These are phyloP conservation scores for Coendou prehensilis DNA, from an alignment of 2,797 vertebrate species.

Conservation along the genomic window DNA sequence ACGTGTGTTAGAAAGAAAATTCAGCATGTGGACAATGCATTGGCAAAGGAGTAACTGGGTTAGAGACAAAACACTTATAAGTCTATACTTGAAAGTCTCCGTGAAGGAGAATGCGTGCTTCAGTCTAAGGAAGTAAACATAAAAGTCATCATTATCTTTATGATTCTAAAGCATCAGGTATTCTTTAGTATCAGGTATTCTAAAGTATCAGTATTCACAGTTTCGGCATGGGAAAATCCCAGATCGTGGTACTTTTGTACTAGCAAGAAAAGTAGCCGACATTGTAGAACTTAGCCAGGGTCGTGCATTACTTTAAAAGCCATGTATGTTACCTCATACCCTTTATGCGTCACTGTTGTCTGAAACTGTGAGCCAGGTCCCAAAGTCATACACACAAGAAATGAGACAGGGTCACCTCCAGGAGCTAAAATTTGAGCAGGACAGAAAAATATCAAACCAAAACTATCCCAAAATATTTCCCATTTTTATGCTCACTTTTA, in stretches of 20 bases:
- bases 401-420: not conserved
- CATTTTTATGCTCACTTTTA: not conserved
- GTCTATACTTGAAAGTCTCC: not conserved
- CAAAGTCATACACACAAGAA: not conserved
- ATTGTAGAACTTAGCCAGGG: not conserved
- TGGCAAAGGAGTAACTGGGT: not conserved
- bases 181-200: not conserved
- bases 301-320: not conserved
- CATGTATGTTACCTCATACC: not conserved
- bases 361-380: not conserved
- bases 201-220: not conserved
- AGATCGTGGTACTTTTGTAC: not conserved
- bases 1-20: not conserved
- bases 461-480: not conserved
- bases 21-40: not conserved
- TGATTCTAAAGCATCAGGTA: not conserved
- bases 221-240: not conserved
- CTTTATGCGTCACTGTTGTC: not conserved
- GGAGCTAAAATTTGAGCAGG: not conserved
- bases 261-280: not conserved
- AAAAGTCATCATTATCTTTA: conserved; percentile 19
- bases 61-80: not conserved
- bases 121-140: not conserved
- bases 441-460: not conserved
- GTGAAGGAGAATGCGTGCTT: not conserved